Evolutionary conservation across 2,113 vertebrate genomes (phyloP).

Genomic region (Toxotes jaculatrix): DNA sequence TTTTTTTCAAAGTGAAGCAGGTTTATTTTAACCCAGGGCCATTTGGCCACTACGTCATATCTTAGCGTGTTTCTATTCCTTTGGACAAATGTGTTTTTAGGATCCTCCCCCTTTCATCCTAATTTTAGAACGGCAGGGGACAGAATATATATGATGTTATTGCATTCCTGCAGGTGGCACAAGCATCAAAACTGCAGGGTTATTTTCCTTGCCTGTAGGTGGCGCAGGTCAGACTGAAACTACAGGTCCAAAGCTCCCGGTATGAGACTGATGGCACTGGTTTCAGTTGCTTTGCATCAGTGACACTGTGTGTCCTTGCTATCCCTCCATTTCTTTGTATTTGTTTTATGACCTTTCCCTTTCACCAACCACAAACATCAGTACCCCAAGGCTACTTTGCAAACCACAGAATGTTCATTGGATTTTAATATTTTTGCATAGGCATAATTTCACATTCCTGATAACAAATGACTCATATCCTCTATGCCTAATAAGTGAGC

Average conservation of each 20-base stretch:
- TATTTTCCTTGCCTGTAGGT: background rate
- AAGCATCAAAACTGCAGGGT: background rate
- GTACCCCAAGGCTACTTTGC: background rate
- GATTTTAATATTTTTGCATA: conserved; percentile 13
- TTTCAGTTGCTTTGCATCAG: conserved; percentile 7
- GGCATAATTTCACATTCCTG: conserved; percentile 1
- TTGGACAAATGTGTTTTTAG: background rate
- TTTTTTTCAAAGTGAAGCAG: conserved; percentile 1
- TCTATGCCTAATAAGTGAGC: conserved; percentile 3
- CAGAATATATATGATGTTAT: background rate
- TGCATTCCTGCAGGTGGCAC: background rate
- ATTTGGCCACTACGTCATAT: too few species aligned
- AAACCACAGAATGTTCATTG: conserved; percentile 21
- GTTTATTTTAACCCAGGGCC: conserved; percentile 8
- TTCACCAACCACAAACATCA: background rate
- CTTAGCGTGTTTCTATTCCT: background rate
- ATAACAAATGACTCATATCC: conserved; percentile 23
- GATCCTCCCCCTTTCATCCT: background rate
- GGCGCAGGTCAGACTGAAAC: background rate
- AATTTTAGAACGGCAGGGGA: background rate
- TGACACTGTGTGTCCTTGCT: background rate
- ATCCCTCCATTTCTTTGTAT: background rate
- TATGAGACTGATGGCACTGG: background rate
- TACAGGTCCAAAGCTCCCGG: background rate
- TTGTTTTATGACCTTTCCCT: background rate